These are phyloP conservation scores for Siphamia tubifer DNA, from an alignment of 2,113 vertebrate genomes.

Conservation along the genomic window DNA sequence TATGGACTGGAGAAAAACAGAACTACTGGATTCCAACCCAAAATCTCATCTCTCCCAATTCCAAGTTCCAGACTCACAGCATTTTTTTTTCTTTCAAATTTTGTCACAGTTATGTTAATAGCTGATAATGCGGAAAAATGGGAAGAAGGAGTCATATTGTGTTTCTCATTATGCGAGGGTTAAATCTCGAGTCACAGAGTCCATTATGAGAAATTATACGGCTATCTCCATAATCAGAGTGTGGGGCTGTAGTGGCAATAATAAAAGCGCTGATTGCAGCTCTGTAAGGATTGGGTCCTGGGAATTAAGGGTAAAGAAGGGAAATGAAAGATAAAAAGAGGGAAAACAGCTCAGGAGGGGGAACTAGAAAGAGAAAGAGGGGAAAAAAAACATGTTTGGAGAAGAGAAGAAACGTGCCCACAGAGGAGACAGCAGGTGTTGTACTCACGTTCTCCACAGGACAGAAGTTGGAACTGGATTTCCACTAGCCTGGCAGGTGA, in stretches of 20 bases:
- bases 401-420: neutral
- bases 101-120: slow-evolving; percentile 35
- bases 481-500: slow-evolving; percentile 80
- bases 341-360: neutral
- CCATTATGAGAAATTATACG: slow-evolving; percentile 62
- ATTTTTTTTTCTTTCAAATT: neutral
- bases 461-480: slow-evolving; percentile 78
- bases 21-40: slow-evolving; percentile 6
- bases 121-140: slow-evolving; percentile 14
- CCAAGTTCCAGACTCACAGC: neutral
- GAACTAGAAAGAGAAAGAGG: neutral
- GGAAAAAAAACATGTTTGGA: neutral
- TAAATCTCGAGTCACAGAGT: slow-evolving; percentile 57
- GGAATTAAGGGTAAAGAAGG: neutral
- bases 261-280: slow-evolving; percentile 62
- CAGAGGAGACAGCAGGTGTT: neutral
- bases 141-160: slow-evolving; percentile 5
- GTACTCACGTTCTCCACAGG: slow-evolving; percentile 85
- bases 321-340: neutral
- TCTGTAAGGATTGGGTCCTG: neutral
- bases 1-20: slow-evolving; percentile 8
- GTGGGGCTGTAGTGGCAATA: slow-evolving; percentile 33
- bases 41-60: slow-evolving; percentile 33
- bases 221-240: slow-evolving; percentile 57
- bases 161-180: slow-evolving; percentile 50